Evolutionary conservation across 2,113 vertebrate species (phyloP), one percentile per base, ranked within the genome.

Genomic region (Rhagologus leucostigma): DNA sequence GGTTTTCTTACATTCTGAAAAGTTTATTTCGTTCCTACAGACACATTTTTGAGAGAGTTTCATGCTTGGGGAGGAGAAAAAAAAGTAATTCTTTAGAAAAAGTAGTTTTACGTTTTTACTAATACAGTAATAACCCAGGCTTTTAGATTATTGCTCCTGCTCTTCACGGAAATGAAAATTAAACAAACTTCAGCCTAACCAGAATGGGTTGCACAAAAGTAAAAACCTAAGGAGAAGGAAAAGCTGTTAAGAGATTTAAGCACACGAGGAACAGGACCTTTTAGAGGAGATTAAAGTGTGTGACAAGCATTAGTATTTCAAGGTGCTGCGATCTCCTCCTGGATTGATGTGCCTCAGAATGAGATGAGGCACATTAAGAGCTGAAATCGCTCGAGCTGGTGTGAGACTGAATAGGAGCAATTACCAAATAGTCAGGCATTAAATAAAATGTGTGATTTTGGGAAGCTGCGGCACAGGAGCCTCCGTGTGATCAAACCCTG

Each of bases 341-440:
- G 97, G 96, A 98, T 97, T 97, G 98, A 98, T 98, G 97, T 96
- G 97, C 94, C 97, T 97, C 95, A 89, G 95, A 98, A 98, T 95
- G 95, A 98, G 98, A 97, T 74, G 94, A 98, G 97, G 94, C 97
- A 95, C 96, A 97, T 97, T 98, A 98, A 98, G 93, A 98, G 97
- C 97, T 97, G 93, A 95, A 97, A 96, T 97, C 95, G 96, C 92
- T 97, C 97, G 84, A 93, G 96, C 96, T 49, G 94, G 89, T 89
- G 77, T 94, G 95, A 94, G 96, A 84, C 91, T 95, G 97, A 98
- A 96, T 89, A 95, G 94, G 96, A 98, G 95, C 97, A 97, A 98
- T 98, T 98, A 98, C 95, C 96, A 92, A 96, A 97, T 67, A 97
- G 97, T 97, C 97, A 97, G 85, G 97, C 92, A 93, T 97, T 90